A percentile compares a stretch with the other conserved stretches of the same genome.
Conservation (phyloP, 2,113 vertebrate genomes). For the Phylloscopus trochilus region DNA sequence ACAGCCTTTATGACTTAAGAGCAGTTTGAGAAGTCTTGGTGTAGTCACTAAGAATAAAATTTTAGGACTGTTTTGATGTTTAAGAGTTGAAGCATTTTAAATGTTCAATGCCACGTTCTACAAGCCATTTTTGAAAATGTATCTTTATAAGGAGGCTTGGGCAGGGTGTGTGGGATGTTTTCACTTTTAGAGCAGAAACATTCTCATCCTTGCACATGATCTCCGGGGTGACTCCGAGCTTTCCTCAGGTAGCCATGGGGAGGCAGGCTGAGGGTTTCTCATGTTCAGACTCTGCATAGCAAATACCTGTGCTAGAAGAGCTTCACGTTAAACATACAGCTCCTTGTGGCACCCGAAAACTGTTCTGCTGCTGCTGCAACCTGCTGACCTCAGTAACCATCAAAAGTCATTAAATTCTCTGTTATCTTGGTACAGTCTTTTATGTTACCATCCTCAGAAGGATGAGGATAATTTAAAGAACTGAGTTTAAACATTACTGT, state of each 20-base stretch:
- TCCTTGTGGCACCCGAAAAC: not conserved
- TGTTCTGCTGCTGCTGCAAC: not conserved
- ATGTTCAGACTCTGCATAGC: not conserved
- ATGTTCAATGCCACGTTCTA: not conserved
- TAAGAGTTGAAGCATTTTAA: not conserved
- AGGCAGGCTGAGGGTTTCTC: not conserved
- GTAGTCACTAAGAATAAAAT: not conserved
- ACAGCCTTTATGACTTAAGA: not conserved
- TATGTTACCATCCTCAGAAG: not conserved
- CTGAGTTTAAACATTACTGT: not conserved
- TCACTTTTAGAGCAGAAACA: not conserved
- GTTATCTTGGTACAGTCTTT: not conserved
- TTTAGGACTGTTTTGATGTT: not conserved
- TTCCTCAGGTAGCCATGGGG: not conserved
- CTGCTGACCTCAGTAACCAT: not conserved
- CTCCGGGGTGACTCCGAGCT: fast-evolving
- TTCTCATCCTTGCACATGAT: not conserved
- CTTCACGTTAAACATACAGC: not conserved
- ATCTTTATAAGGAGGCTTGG: not conserved
- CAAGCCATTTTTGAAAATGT: not conserved
- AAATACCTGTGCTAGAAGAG: not conserved
- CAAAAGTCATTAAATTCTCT: not conserved
- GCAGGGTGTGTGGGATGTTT: not conserved
- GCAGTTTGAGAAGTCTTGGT: not conserved
- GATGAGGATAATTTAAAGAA: not conserved